Base-by-base conservation (phyloP, 2,888 invertebrate genomes). In the Adelphocoris suturalis region DNA sequence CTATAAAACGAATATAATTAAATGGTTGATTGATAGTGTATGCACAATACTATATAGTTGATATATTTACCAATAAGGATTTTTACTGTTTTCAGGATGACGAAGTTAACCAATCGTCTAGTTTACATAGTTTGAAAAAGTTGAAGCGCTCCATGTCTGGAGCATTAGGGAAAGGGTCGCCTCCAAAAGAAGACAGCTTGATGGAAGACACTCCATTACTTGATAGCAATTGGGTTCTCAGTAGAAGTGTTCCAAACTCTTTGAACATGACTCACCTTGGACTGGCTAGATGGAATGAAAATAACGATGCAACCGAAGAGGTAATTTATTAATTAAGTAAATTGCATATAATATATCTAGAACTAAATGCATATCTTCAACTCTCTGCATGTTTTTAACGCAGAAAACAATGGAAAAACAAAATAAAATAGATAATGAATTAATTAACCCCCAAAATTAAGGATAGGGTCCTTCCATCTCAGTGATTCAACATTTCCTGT, bases 201-300 rank as follows among this genome's bases (percentile, higher is more conserved):
- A 19, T 88, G 55, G 89, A 89, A 46, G 89, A 85, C 76, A 85
- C 88, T 84, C 52, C 90, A 76, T 84, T 91, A 37, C 89, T 94
- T 57, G 95, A 95, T 92, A 95, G 95, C 86, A 97, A 97, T 93
- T 97, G 97, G 97, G 95, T 97, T 92, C 93, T 97, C 52, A 97
- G 97, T 90, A 95, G 96, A 92, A 97, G 97, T 16, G 96, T 96
- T 0, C 97, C 97, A 0, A 97, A 96, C 93, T 97, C 97, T 0
- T 93, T 97, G 92, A 96, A 96, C 86, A 89, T 89, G 86, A 90
- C 90, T 16, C 88, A 90, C 28, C 27, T 85, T 28, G 55, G 55
- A 13, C 37, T 90, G 12, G 55, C 23, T 14, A 68, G 86, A 19
- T 90, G 90, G 90, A 90, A 90, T 61, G 86, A 85, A n/a, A 78